Percentiles rank a stretch among this genome's conserved stretches.
phyloP scores from a whole-genome alignment of 2,797 vertebrate genomes.

The Perodicticus potto region DNA sequence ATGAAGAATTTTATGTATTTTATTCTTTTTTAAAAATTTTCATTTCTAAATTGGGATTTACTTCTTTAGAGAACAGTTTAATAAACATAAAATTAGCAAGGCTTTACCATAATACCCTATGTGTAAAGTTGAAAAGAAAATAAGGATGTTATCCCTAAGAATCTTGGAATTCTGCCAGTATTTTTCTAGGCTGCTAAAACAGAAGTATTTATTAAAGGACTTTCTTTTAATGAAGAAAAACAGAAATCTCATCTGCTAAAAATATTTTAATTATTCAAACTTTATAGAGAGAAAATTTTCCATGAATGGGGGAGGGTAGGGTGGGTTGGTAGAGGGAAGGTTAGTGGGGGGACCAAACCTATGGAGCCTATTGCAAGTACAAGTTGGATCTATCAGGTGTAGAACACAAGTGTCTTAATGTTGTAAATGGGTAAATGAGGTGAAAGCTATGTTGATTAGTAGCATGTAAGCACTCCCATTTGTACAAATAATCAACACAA shows the following conservation, averaged over 20 bases:
- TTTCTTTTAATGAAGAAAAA: not conserved
- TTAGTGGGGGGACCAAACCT: no score
- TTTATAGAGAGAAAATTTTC: not conserved
- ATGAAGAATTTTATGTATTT: constrained; percentile 68
- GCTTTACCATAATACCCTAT: constrained; percentile 48
- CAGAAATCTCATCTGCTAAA: not conserved
- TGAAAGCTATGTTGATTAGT: no score
- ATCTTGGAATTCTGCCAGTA: not conserved
- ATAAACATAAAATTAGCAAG: constrained; percentile 24
- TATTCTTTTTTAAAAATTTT: constrained; percentile 10
- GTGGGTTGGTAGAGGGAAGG: no score
- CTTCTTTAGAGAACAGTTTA: not conserved
- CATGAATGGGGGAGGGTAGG: not conserved
- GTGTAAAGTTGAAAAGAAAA: not conserved
- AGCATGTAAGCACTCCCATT: no score
- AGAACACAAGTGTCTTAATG: no score
- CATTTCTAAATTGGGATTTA: not conserved
- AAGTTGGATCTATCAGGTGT: no score
- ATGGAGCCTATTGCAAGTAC: no score
- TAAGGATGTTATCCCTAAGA: not conserved
- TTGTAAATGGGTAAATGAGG: no score
- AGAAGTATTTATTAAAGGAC: not conserved
- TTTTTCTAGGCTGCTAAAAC: not conserved
- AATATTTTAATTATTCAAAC: not conserved
- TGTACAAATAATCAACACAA: no score